phyloP scores from a whole-genome alignment of 37 sponge, comb jelly and placozoan genomes.

The Chondrosia reniformis region DNA sequence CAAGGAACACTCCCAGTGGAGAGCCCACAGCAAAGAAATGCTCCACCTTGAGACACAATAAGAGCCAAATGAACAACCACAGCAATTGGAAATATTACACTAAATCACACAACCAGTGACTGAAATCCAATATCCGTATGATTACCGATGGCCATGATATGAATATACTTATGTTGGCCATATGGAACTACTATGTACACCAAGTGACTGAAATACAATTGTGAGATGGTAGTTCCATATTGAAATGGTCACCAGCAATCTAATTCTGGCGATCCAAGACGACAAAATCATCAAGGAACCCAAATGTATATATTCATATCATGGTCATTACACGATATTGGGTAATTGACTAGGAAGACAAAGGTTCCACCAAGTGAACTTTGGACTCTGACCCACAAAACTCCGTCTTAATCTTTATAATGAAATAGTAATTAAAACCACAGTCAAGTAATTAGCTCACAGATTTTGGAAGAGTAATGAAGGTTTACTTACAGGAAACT shows the following conservation, averaged over 20 bases:
- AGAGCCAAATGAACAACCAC: background rate
- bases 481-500: background rate
- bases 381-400: background rate
- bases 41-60: conserved; percentile 52
- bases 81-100: background rate
- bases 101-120: background rate
- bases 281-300: background rate
- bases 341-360: background rate
- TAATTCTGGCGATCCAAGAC: background rate
- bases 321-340: background rate
- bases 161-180: no score
- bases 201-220: no score
- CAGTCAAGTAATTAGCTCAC: no score
- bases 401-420: background rate
- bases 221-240: background rate
- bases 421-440: no score
- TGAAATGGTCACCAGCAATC: background rate
- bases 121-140: no score
- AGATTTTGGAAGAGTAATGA: no score
- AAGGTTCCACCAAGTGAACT: background rate
- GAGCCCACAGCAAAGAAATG: conserved; percentile 90
- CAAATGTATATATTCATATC: background rate
- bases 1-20: conserved; percentile 74
- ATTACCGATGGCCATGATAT: no score
- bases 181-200: no score